Evolutionary conservation across 2,888 invertebrate species (phyloP).

Genomic region (Parnassius mnemosyne): DNA sequence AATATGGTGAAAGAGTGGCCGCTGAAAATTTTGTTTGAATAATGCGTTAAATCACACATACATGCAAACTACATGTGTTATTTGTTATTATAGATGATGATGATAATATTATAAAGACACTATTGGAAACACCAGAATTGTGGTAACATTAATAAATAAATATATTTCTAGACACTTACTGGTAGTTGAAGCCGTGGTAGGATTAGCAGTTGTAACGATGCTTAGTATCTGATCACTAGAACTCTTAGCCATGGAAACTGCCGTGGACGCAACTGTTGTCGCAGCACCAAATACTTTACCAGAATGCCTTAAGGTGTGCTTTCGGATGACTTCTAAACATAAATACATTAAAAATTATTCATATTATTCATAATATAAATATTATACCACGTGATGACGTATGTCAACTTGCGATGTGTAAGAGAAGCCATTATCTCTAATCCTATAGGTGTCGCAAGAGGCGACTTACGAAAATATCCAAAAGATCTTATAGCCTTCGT

Average conservation of each 20-base stretch:
- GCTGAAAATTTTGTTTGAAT: slow-evolving; percentile 72
- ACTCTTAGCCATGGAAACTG: slow-evolving; percentile 64
- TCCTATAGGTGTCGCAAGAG: too few relatives aligned
- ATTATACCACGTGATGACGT: background rate
- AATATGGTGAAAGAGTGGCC: slow-evolving; percentile 69
- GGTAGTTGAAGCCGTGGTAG: slow-evolving; percentile 66
- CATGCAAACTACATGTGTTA: slow-evolving; percentile 45
- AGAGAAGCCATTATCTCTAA: too few relatives aligned
- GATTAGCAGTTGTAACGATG: slow-evolving; percentile 60
- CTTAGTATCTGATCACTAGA: slow-evolving; percentile 64
- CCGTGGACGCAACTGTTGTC: slow-evolving; percentile 71
- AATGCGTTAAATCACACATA: slow-evolving; percentile 57
- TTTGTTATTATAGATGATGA: slow-evolving; percentile 16
- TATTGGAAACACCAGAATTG: slow-evolving; percentile 34
- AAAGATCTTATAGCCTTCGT: too few relatives aligned
- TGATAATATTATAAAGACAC: slow-evolving; percentile 9
- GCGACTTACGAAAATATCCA: too few relatives aligned
- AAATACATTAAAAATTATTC: background rate
- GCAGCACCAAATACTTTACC: slow-evolving; percentile 84
- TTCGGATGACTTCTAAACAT: slow-evolving; percentile 80
- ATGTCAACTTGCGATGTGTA: too few relatives aligned
- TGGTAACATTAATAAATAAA: slow-evolving; percentile 8
- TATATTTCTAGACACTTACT: slow-evolving; percentile 60
- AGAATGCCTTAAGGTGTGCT: slow-evolving; percentile 87
- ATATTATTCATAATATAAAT: too few relatives aligned